Evolutionary conservation across 2,888 invertebrate species (phyloP).

Genomic region (Endotricha flammealis): DNA sequence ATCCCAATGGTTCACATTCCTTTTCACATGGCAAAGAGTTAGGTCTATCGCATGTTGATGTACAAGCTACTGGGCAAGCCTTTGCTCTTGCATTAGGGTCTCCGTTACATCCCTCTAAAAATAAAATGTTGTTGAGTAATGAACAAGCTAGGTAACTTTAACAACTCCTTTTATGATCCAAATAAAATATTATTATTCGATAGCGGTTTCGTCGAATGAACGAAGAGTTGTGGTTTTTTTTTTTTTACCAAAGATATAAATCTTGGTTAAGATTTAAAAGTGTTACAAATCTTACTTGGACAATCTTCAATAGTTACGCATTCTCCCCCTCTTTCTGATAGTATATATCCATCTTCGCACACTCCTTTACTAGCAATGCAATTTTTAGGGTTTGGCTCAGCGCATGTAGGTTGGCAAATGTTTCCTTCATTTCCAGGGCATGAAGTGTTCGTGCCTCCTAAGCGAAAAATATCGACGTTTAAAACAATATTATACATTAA

Average conservation of each 20-base stretch:
- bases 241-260: too few species aligned
- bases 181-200: too few species aligned
- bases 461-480: too few species aligned
- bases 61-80: slow-evolving; percentile 32
- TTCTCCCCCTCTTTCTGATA: slow-evolving; percentile 22
- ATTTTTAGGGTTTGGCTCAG: slow-evolving; percentile 25
- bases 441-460: too few species aligned
- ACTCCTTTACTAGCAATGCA: slow-evolving; percentile 22
- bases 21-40: slow-evolving; percentile 27
- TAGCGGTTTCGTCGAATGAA: too few species aligned
- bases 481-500: too few species aligned
- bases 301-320: slow-evolving; percentile 30
- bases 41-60: slow-evolving; percentile 33
- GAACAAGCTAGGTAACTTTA: background rate
- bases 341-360: slow-evolving; percentile 26
- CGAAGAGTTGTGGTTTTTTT: too few species aligned
- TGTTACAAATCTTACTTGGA: slow-evolving; percentile 26
- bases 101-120: slow-evolving; percentile 31
- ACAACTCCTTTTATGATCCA: too few species aligned
- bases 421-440: background rate
- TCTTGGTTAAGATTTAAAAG: too few species aligned
- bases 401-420: slow-evolving; percentile 27
- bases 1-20: slow-evolving; percentile 28
- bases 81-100: slow-evolving; percentile 32
- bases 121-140: background rate